Evolutionary conservation across 1,140 invertebrate species (phyloP), one percentile per base, ranked within the genome.

Genomic region (Drosophila watanabei): DNA sequence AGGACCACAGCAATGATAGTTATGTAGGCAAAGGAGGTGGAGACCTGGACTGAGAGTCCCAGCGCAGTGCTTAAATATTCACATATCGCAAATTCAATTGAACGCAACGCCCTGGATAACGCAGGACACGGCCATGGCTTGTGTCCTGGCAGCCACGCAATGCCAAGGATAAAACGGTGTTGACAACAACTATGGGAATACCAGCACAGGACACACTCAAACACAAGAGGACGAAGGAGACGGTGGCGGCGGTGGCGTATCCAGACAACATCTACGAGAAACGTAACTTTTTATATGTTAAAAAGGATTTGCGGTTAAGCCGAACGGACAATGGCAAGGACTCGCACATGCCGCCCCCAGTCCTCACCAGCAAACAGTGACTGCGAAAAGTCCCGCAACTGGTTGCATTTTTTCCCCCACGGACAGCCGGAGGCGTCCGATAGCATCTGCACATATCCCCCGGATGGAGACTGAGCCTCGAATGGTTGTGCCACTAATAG

Each of bases 1-100:
- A 18, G 65, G 52, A 80, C 71, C 64, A 68, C 68, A 80, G 84
- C 83, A 82, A 87, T 88, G 84, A 83, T 88, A 88, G 84, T 80
- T 83, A 75, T 80, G 77, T 82, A 77, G 78, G 68, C 63, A 5
- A 51, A 32, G 60, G 32, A 80, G 75, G 77, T 75, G 75, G 61
- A 43, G 52, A 37, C 48, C 57, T 63, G 33, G 54, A 20, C 14
- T 48, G 54, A 46, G 46, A 54, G 86, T 91, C 86, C 87, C 86
- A 72, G 79, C 69, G 64, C 87, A 91, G 87, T 90, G 82, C 87
- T 90, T 90, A 90, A 90, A 90, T 90, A 90, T 90, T 90, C 86
- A 90, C 86, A 91, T 90, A 90, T 90, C 86, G 86, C 86, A 90
- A 91, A 90, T 90, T 90, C 86, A 90, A 90, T 90, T 90, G 86